Evolutionary conservation across 2,797 vertebrate species (phyloP).

Genomic region (Lepidocolaptes lacrymiger): DNA sequence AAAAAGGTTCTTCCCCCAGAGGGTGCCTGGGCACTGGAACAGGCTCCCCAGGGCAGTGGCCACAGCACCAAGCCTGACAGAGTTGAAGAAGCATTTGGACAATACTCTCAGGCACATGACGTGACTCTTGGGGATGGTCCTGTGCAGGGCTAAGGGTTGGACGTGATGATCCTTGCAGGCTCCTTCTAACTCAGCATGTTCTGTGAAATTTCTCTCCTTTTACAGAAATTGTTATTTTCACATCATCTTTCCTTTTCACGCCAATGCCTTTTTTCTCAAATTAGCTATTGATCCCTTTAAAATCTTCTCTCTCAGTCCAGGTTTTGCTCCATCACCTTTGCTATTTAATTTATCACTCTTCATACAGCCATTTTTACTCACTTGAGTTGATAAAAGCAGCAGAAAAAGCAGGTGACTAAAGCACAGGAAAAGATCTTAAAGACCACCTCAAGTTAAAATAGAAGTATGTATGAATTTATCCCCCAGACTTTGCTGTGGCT

Average conservation of each 20-base stretch:
- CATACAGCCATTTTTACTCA: not conserved
- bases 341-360: not conserved
- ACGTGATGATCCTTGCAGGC: not conserved
- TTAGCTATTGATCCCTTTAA: not conserved
- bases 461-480: not conserved
- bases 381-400: not conserved
- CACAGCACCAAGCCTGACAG: not conserved
- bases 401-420: not conserved
- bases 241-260: not conserved
- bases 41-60: not conserved
- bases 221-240: not conserved
- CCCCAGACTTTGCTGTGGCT: not conserved
- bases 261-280: not conserved
- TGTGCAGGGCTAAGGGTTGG: not conserved
- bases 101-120: not conserved
- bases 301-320: not conserved
- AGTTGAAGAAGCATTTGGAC: not conserved
- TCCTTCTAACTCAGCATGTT: not conserved
- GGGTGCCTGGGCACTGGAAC: not conserved
- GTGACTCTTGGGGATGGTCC: not conserved
- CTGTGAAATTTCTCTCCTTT: not conserved
- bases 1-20: not conserved
- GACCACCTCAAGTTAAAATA: not conserved
- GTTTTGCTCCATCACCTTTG: not conserved
- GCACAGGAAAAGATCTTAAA: not conserved